phyloP scores from a whole-genome alignment of 1,140 invertebrate species.

The Spodoptera litura region DNA sequence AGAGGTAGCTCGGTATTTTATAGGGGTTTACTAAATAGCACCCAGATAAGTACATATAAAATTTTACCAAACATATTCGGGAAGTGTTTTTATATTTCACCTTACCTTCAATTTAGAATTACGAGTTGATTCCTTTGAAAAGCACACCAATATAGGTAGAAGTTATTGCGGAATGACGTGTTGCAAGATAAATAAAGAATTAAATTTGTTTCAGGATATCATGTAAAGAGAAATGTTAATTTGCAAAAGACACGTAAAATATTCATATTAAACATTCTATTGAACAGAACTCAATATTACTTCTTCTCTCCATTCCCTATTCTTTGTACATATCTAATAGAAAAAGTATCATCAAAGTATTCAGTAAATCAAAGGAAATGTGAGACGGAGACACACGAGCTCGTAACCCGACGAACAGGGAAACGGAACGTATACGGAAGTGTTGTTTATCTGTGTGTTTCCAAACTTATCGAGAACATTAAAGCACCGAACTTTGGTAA shows the following conservation, averaged over 20 bases:
- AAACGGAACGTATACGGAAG: slow-evolving; percentile 28
- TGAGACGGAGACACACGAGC: slow-evolving; percentile 13
- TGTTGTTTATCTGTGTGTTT: slow-evolving; percentile 13
- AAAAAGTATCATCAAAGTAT: slow-evolving; percentile 32
- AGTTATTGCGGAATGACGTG: too few species aligned
- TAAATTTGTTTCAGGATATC: too few species aligned
- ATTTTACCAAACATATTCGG: slow-evolving; percentile 19
- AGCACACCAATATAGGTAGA: too few species aligned
- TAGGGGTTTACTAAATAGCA: slow-evolving; percentile 41
- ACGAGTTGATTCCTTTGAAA: too few species aligned
- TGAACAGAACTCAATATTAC: background rate
- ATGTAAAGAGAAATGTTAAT: background rate
- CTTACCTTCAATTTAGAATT: too few species aligned
- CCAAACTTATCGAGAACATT: slow-evolving; percentile 4
- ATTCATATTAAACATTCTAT: background rate
- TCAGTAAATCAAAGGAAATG: slow-evolving; percentile 42
- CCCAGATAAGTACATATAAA: slow-evolving; percentile 24
- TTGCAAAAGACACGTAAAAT: background rate
- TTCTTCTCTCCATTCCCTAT: background rate
- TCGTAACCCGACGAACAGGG: background rate
- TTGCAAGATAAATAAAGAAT: too few species aligned
- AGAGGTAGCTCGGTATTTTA: slow-evolving; percentile 24
- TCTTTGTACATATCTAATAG: slow-evolving; percentile 24
- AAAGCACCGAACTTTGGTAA: slow-evolving; percentile 10
- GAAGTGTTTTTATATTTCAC: slow-evolving; percentile 1